Evolutionary conservation across 2,113 vertebrate species (phyloP).

Genomic region (Gymnorhina tibicen): DNA sequence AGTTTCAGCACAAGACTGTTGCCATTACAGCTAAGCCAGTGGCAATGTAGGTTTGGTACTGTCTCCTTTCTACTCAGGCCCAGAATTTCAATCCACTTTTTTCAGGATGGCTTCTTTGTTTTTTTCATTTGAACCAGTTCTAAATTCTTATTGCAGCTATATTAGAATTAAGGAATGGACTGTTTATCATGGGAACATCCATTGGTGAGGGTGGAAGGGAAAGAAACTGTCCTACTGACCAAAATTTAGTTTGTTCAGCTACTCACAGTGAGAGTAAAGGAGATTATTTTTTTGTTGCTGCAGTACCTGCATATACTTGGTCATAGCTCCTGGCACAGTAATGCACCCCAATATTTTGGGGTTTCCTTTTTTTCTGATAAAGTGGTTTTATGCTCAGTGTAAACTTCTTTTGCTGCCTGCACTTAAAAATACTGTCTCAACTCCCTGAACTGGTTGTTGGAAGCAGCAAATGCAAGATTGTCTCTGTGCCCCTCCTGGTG

Average conservation of each 20-base stretch:
- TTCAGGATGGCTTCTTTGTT: neutral
- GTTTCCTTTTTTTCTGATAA: neutral
- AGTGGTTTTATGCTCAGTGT: neutral
- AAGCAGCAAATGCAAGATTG: neutral
- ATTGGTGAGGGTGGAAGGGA: neutral
- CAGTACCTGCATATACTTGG: neutral
- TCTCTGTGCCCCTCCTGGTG: neutral
- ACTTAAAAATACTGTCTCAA: neutral
- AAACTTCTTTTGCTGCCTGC: neutral
- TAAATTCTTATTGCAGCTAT: neutral
- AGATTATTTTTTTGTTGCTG: neutral
- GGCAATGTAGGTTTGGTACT: neutral
- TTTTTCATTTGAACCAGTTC: neutral
- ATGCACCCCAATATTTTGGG: neutral
- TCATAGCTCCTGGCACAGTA: neutral
- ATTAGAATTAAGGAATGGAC: neutral
- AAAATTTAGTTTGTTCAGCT: neutral
- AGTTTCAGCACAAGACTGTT: neutral
- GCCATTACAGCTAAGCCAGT: neutral
- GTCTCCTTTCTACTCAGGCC: neutral
- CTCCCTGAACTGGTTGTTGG: neutral
- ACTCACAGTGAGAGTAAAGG: neutral
- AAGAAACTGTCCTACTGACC: neutral
- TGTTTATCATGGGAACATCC: neutral
- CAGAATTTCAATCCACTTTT: neutral